Conservation (phyloP, 2,797 vertebrate species). For the Enteromius thamalakanensis region DNA sequence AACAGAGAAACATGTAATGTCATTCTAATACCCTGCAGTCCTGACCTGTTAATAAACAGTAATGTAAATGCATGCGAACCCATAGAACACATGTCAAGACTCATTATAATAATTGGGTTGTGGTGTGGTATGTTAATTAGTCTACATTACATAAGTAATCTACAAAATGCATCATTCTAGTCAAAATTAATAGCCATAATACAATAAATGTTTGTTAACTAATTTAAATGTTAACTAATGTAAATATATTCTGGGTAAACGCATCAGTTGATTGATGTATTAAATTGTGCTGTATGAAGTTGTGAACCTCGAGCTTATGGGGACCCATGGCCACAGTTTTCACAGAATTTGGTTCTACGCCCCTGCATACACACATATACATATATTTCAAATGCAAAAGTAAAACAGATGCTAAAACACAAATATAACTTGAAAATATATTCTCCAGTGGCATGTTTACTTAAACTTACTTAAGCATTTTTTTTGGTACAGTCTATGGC, state of each 20-base stretch:
- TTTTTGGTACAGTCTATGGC: no score
- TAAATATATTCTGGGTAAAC: no score
- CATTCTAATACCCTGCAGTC: not conserved
- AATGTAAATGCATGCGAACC: slow-evolving; percentile 16
- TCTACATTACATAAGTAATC: not conserved
- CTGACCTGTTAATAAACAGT: slow-evolving; percentile 4
- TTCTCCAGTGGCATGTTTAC: not conserved
- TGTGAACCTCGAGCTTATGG: no score
- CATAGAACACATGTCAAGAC: not conserved
- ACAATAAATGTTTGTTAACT: no score
- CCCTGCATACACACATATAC: no score
- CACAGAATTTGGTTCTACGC: no score
- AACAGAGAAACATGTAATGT: slow-evolving; percentile 5
- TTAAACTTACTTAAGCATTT: not conserved
- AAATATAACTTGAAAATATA: not conserved
- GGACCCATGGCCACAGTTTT: no score
- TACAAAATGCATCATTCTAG: not conserved
- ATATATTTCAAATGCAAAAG: not conserved
- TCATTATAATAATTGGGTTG: not conserved
- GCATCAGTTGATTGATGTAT: no score
- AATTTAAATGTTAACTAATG: no score
- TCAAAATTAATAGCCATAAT: no score
- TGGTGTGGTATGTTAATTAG: not conserved
- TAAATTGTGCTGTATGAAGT: no score
- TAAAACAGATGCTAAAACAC: not conserved